Base-by-base conservation (phyloP, 2,113 vertebrate species). In the Pao palembangensis region DNA sequence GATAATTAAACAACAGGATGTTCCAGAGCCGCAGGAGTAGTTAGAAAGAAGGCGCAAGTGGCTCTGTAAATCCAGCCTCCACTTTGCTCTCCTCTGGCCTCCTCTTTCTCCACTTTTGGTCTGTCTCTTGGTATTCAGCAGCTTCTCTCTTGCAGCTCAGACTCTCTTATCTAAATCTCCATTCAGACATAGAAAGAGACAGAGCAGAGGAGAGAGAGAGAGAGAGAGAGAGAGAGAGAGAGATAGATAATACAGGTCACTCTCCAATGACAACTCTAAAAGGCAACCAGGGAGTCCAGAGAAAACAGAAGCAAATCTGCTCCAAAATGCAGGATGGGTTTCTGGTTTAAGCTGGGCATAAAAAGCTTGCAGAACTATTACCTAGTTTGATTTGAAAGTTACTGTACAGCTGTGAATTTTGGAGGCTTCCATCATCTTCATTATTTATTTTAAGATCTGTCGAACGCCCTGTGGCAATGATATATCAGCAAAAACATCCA, bases 81-180 rank as follows among this genome's bases (percentile, higher is more conserved):
- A 41, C 69, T 71, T 54, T 18, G 51, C 56, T 57, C 61, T 25
- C 21, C 61, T 49, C 66, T 20, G 48, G 55, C 54, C 59, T 49
- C 54, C 64, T 18, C 34, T 23, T 43, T 51, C 63, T 50, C 63
- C 28, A 47, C 44, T 47, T 57, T 50, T 8, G 44, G 46, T 59
- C 61, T 41, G 65, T 81, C 75, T 83, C 69, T 85, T 78, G 69
- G 78, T 83, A 86, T 86, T 82, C 84, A 58, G 72, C 52, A 4
- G 64, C 70, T 59, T 71, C 80, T 82, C 70, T 69, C 74, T 69
- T 68, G 61, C 78, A 80, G 82, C 86, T 83, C 84, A 73, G 69
- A 75, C 72, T 79, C 72, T 85, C 84, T 86, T 88, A 88, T 88
- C 86, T 88, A 86, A 83, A 83, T 85, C 86, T 85, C 80, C 79